phyloP scores from a whole-genome alignment of 2,797 vertebrate genomes.

The Parambassis ranga region DNA sequence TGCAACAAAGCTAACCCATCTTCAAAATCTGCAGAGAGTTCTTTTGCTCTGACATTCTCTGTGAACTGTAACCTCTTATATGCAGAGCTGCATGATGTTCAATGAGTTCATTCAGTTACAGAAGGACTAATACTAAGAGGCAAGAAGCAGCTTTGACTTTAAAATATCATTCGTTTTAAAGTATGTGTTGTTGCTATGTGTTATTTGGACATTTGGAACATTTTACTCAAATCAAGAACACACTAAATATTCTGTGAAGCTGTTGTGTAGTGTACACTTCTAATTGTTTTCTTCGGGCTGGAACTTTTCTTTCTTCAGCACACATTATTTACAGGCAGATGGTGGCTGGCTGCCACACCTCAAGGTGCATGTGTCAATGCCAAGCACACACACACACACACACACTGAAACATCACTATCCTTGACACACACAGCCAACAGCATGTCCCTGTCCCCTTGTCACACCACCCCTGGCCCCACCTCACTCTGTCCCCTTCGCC shows the following conservation, averaged over 20 bases:
- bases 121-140: not conserved
- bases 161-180: not conserved
- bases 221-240: too few species aligned
- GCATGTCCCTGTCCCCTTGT: conserved; percentile 58
- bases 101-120: not conserved
- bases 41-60: not conserved
- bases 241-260: too few species aligned
- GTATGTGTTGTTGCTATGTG: not conserved
- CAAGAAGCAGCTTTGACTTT: not conserved
- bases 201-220: not conserved
- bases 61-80: not conserved
- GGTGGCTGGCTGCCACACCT: conserved; percentile 70
- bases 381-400: conserved; percentile 17
- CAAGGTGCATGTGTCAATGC: conserved; percentile 68
- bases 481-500: conserved; percentile 54
- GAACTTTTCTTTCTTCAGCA: conserved; percentile 52
- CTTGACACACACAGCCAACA: conserved; percentile 47
- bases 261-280: not conserved
- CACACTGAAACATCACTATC: conserved; percentile 26
- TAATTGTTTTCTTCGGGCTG: conserved; percentile 35
- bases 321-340: conserved; percentile 79
- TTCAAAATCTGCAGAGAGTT: not conserved
- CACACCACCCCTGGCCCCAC: conserved; percentile 61
- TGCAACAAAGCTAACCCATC: not conserved
- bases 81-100: not conserved